Base-by-base conservation (phyloP, 1,140 invertebrate genomes). In the Copidosoma floridanum region DNA sequence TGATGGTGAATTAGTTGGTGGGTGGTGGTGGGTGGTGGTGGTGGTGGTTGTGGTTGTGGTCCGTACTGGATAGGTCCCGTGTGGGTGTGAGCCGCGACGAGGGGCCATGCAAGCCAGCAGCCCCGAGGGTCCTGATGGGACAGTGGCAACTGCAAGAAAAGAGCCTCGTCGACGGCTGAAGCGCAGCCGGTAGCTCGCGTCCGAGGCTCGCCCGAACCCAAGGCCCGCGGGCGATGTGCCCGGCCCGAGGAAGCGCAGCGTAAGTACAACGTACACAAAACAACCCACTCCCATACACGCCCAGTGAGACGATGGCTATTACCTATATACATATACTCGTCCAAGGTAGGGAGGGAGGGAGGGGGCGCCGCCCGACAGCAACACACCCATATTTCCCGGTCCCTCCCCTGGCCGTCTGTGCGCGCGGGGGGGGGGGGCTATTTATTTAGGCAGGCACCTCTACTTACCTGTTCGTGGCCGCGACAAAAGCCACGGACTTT, bases 151-250 rank as follows among this genome's bases (percentile, higher is more conserved):
- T n/a, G n/a, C n/a, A n/a, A n/a, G n/a, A n/a, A n/a, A n/a, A n/a
- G n/a, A n/a, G n/a, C n/a, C n/a, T n/a, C n/a, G n/a, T 24, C 56
- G 27, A 26, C 35, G 46, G 35, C 46, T 67, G 74, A 77, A 65
- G 68, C 74, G n/a, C n/a, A n/a, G n/a, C 69, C 75, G 79, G 77
- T 79, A 79, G 78, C 78, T 79, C n/a, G n/a, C n/a, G n/a, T n/a
- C n/a, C n/a, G n/a, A n/a, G n/a, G n/a, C 74, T 71, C 74, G 70
- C 69, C 65, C 66, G 71, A 70, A 68, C 69, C 73, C 75, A 76
- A 79, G 71, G 76, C 76, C 75, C 77, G 73, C 77, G 77, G 79
- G 76, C 78, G 77, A 80, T 80, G 78, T 79, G 76, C 77, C 79
- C 78, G 76, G 73, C 77, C 78, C 77, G 71, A 77, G 77, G 72